Evolutionary conservation across 1,140 invertebrate species (phyloP).

Genomic region (Calephelis nemesis): DNA sequence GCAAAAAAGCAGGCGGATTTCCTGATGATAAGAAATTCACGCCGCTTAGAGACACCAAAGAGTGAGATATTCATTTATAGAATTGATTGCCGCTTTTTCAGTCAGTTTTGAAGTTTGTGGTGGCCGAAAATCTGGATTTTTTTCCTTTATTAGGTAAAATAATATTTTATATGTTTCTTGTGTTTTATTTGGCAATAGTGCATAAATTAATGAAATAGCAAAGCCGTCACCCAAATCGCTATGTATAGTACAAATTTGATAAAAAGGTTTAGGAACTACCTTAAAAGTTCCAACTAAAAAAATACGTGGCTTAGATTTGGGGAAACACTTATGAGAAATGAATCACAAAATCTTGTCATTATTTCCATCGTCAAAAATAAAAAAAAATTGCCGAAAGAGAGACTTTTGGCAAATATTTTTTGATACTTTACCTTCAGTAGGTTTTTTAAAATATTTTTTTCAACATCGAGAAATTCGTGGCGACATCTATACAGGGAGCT

Average conservation of each 20-base stretch:
- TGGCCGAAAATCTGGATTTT: background rate
- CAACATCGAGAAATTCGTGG: too few species aligned
- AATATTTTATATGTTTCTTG: conserved; percentile 1
- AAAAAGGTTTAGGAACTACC: background rate
- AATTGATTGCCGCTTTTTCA: conserved; percentile 1
- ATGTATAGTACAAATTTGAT: background rate
- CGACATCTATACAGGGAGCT: too few species aligned
- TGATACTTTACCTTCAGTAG: too few species aligned
- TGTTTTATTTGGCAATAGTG: conserved; percentile 7
- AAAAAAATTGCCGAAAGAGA: too few species aligned
- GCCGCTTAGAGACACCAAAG: too few species aligned
- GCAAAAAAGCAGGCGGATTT: too few species aligned
- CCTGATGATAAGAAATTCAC: too few species aligned
- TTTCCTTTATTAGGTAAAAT: background rate
- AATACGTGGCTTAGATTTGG: background rate
- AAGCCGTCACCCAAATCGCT: background rate
- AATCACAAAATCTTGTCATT: too few species aligned
- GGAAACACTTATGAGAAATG: background rate
- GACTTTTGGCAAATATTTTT: too few species aligned
- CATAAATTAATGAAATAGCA: background rate
- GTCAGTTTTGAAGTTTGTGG: conserved; percentile 13
- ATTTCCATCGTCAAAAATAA: too few species aligned
- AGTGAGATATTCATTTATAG: background rate
- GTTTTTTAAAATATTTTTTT: too few species aligned
- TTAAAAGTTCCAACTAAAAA: background rate